These are phyloP conservation scores for Cercocebus atys DNA, from an alignment of 2,113 vertebrate genomes.

Conservation along the genomic window DNA sequence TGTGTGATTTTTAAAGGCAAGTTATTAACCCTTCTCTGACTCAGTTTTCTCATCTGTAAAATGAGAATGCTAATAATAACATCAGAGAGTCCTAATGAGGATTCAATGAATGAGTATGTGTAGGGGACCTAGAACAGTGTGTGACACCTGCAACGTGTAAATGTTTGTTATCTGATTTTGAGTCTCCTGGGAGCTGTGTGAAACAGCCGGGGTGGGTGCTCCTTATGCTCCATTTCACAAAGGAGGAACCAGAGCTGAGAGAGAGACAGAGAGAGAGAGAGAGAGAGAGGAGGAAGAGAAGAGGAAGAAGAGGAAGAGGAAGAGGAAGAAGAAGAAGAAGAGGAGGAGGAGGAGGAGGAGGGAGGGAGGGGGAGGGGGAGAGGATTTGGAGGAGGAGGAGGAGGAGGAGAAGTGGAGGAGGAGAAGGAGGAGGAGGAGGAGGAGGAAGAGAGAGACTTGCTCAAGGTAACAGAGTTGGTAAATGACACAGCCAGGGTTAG, in stretches of 20 bases:
- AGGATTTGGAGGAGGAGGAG: accelerated
- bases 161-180: background rate
- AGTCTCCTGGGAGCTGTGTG: background rate
- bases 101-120: background rate
- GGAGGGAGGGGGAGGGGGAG: background rate
- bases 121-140: background rate
- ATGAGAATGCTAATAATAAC: background rate
- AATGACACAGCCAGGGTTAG: background rate
- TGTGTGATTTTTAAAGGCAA: background rate
- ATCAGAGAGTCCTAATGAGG: background rate
- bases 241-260: background rate
- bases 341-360: too few relatives aligned
- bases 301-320: too few relatives aligned
- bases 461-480: background rate
- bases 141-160: background rate
- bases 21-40: background rate
- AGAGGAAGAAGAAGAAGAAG: accelerated
- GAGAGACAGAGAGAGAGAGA: too few relatives aligned
- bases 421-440: too few relatives aligned
- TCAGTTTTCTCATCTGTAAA: slow-evolving; percentile 26
- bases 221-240: background rate
- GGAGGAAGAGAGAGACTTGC: background rate
- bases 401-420: too few relatives aligned
- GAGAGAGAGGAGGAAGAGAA: too few relatives aligned
- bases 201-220: background rate